Conservation (phyloP, 2,888 invertebrate species). For the Adela reaumurella region DNA sequence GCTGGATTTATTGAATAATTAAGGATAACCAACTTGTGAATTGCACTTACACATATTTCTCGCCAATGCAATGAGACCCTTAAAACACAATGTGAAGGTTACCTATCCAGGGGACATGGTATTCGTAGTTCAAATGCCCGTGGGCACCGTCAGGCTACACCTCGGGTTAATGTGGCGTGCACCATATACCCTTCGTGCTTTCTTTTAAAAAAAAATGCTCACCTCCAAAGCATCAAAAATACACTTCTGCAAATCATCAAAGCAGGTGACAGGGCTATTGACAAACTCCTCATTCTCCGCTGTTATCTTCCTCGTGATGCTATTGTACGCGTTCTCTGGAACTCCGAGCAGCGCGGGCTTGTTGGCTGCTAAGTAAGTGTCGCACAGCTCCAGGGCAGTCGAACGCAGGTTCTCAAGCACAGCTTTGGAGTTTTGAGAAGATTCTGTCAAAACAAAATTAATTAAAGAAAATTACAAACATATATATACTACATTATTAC, state of each 20-base stretch:
- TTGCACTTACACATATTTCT: too few relatives aligned
- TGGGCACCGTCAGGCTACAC: too few relatives aligned
- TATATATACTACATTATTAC: too few relatives aligned
- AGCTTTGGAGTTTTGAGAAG: slow-evolving; percentile 33
- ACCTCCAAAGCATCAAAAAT: slow-evolving; percentile 60
- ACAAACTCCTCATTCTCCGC: slow-evolving; percentile 43
- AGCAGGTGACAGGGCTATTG: slow-evolving; percentile 64
- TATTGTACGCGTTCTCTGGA: slow-evolving; percentile 34
- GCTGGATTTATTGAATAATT: too few relatives aligned
- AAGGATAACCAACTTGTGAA: too few relatives aligned
- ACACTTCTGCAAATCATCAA: slow-evolving; percentile 76
- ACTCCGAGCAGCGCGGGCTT: slow-evolving; percentile 30
- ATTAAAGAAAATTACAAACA: neutral
- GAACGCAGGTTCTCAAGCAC: slow-evolving; percentile 40
- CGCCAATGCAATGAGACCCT: too few relatives aligned
- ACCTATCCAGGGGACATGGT: too few relatives aligned
- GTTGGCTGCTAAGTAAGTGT: slow-evolving; percentile 34
- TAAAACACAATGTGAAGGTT: too few relatives aligned
- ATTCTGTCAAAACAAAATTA: slow-evolving; percentile 20
- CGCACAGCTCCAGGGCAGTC: slow-evolving; percentile 40
- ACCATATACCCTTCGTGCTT: too few relatives aligned
- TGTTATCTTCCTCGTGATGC: slow-evolving; percentile 40
- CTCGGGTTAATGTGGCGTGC: too few relatives aligned
- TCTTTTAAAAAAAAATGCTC: slow-evolving; percentile 19
- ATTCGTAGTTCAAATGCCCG: too few relatives aligned